Percentiles rank a stretch among this genome's conserved stretches.
These are phyloP conservation scores for Tetramorium simillimum DNA, from an alignment of 1,140 invertebrate species.

Conservation along the genomic window DNA sequence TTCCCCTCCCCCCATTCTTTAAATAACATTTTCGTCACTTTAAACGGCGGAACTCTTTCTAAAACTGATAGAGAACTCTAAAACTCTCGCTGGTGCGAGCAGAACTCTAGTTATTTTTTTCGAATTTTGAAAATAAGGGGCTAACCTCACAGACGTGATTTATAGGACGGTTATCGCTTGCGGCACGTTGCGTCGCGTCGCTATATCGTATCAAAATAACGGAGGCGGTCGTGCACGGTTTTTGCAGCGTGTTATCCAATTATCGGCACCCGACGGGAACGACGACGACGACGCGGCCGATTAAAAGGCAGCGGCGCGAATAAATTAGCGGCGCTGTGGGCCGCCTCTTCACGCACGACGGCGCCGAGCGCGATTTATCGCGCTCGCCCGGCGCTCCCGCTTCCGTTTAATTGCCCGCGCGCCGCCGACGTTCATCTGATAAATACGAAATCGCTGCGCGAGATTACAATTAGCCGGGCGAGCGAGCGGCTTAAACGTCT, in stretches of 20 bases:
- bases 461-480: conserved; percentile 59
- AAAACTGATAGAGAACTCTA: too few relatives aligned
- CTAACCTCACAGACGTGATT: neutral
- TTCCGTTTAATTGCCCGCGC: conserved; percentile 58
- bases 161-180: conserved; percentile 33
- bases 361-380: conserved; percentile 56
- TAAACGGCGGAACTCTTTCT: too few relatives aligned
- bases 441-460: conserved; percentile 59
- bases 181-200: conserved; percentile 5
- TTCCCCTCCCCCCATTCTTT: too few relatives aligned
- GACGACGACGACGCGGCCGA: conserved; percentile 18
- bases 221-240: conserved; percentile 1
- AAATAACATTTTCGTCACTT: too few relatives aligned
- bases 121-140: too few relatives aligned
- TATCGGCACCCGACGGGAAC: conserved; percentile 35
- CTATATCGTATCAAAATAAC: conserved; percentile 40
- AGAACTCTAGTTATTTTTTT: too few relatives aligned
- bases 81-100: too few relatives aligned
- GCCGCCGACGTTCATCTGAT: conserved; percentile 57
- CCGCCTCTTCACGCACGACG: conserved; percentile 43
- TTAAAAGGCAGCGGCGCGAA: conserved; percentile 53
- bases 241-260: conserved; percentile 49
- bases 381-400: conserved; percentile 36
- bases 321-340: conserved; percentile 55
- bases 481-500: conserved; percentile 57